These are phyloP conservation scores for Nudaria mundana DNA, from an alignment of 2,888 invertebrate genomes.

Conservation along the genomic window DNA sequence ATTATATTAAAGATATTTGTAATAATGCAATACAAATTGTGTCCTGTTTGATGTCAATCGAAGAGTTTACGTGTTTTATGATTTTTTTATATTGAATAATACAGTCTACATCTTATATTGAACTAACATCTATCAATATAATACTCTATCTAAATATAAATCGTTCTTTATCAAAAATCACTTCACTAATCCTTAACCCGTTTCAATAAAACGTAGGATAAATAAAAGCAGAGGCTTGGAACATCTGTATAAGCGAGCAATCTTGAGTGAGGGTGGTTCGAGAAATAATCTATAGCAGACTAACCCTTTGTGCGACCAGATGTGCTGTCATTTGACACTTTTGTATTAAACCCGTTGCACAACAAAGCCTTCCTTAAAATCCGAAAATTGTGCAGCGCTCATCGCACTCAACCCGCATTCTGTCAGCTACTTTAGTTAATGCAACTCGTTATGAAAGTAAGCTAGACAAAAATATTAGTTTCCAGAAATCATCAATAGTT, in stretches of 20 bases:
- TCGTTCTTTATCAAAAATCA: conserved; percentile 17
- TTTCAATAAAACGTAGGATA: conserved; percentile 43
- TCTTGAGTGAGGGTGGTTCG: conserved; percentile 78
- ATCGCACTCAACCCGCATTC: conserved; percentile 75
- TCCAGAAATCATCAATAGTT: conserved; percentile 1
- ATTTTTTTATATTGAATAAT: neutral
- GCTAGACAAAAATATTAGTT: conserved; percentile 24
- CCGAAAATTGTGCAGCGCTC: conserved; percentile 77
- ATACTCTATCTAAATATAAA: neutral
- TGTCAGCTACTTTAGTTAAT: conserved; percentile 58
- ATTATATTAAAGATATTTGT: no score
- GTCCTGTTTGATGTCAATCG: no score
- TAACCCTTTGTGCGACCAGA: conserved; percentile 80
- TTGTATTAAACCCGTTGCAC: conserved; percentile 81
- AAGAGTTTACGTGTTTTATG: no score
- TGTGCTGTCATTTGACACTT: conserved; percentile 82
- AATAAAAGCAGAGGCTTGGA: conserved; percentile 40
- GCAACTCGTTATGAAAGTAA: conserved; percentile 31
- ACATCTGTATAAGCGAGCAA: conserved; percentile 78
- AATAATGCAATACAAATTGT: no score
- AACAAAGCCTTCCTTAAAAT: conserved; percentile 78
- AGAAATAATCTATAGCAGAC: conserved; percentile 77
- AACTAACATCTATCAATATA: neutral
- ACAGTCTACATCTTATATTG: neutral
- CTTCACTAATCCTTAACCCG: conserved; percentile 42